phyloP scores from a whole-genome alignment of 1,140 invertebrate species.

The Homalodisca vitripennis region DNA sequence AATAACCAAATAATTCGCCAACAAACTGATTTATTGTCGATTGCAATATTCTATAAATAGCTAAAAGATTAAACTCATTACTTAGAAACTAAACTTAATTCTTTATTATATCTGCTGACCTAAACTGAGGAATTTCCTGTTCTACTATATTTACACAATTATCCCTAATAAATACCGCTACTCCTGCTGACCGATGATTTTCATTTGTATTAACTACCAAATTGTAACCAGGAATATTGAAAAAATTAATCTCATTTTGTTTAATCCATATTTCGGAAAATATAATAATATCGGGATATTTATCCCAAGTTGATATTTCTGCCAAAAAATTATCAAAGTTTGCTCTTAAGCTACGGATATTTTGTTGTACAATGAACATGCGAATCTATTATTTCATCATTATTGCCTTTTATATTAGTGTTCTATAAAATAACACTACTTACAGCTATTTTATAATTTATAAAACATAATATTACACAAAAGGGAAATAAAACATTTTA shows the following conservation, averaged over 20 bases:
- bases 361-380: neutral
- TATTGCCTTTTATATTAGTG: too few species aligned
- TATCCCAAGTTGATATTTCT: neutral
- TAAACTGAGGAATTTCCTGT: neutral
- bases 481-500: too few species aligned
- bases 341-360: neutral
- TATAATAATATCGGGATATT: constrained; percentile 1
- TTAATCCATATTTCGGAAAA: constrained; percentile 9
- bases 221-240: neutral
- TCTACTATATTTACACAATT: neutral
- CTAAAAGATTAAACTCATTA: neutral
- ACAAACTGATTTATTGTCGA: neutral
- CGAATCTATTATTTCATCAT: too few species aligned
- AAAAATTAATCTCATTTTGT: neutral
- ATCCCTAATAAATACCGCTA: neutral
- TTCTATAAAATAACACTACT: too few species aligned
- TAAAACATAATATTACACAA: too few species aligned
- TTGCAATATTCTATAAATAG: neutral
- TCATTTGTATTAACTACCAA: neutral
- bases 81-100: neutral
- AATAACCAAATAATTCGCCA: neutral
- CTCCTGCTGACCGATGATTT: neutral
- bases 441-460: too few species aligned
- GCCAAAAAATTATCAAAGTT: constrained; percentile 4
- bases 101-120: neutral